Evolutionary conservation across 2,888 invertebrate species (phyloP).

Genomic region (Megastigmus dorsalis): DNA sequence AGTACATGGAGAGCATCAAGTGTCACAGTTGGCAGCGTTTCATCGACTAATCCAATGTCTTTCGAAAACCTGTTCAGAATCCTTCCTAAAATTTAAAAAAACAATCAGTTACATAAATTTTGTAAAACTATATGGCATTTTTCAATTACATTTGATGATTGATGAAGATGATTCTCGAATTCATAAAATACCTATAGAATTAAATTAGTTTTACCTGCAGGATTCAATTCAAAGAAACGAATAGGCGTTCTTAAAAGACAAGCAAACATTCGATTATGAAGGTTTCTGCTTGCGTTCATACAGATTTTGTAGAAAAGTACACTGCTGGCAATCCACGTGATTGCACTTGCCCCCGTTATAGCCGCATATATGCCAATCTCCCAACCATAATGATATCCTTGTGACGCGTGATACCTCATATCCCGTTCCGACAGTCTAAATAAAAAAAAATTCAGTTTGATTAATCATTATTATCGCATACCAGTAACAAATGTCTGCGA

Average conservation of each 20-base stretch:
- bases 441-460: too few species aligned
- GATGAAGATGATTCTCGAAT: too few species aligned
- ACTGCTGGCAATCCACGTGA: constrained; percentile 80
- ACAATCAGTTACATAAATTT: not conserved
- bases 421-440: too few species aligned
- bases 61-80: constrained; percentile 90
- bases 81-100: constrained; percentile 77
- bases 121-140: too few species aligned
- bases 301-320: constrained; percentile 83
- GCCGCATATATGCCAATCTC: too few species aligned
- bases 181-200: too few species aligned
- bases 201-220: constrained; percentile 84
- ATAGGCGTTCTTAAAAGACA: constrained; percentile 85
- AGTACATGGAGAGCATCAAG: constrained; percentile 81
- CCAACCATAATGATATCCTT: too few species aligned
- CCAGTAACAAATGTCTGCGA: too few species aligned
- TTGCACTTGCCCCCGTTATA: constrained; percentile 77
- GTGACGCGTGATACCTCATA: too few species aligned
- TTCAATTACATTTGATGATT: too few species aligned
- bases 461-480: too few species aligned
- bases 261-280: constrained; percentile 88
- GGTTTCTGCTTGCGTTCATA: constrained; percentile 83
- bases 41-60: constrained; percentile 87
- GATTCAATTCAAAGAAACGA: constrained; percentile 89
- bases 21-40: constrained; percentile 81